Evolutionary conservation across 2,113 vertebrate species (phyloP).

Genomic region (Larimichthys crocea): DNA sequence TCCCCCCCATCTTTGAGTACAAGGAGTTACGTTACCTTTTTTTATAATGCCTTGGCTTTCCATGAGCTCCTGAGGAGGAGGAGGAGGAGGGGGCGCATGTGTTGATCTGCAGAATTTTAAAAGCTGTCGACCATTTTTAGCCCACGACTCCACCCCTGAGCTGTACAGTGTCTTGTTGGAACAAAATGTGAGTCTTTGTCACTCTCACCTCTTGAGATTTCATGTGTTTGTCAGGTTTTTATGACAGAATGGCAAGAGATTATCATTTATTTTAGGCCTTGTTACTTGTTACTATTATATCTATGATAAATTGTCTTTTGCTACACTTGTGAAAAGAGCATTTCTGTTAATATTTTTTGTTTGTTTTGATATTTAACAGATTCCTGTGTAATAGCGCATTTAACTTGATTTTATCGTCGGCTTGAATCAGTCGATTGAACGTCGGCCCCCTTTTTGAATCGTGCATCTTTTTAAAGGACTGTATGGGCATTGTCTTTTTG

Average conservation of each 20-base stretch:
- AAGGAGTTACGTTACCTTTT: constrained; percentile 57
- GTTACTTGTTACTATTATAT: constrained; percentile 76
- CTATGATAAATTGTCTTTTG: constrained; percentile 77
- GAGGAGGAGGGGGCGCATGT: constrained; percentile 10
- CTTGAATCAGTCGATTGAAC: constrained; percentile 32
- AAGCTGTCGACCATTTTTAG: constrained; percentile 52
- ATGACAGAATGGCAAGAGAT: constrained; percentile 67
- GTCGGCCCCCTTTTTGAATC: constrained; percentile 45
- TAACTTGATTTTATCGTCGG: constrained; percentile 62
- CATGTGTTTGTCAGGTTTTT: constrained; percentile 74
- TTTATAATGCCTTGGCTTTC: constrained; percentile 67
- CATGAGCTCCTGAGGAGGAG: constrained; percentile 43
- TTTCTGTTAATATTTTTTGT: constrained; percentile 65
- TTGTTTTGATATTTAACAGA: constrained; percentile 84
- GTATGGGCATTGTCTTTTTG: constrained; percentile 72
- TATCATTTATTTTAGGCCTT: constrained; percentile 72
- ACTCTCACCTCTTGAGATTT: constrained; percentile 67
- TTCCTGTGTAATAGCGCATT: constrained; percentile 82
- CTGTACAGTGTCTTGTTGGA: constrained; percentile 77
- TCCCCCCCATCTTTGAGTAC: constrained; percentile 32
- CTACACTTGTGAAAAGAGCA: constrained; percentile 80
- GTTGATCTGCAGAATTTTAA: constrained; percentile 52
- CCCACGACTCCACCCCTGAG: constrained; percentile 36
- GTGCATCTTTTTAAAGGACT: constrained; percentile 56
- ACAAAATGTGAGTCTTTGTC: constrained; percentile 80